A percentile compares a stretch with the other conserved stretches of the same genome.
phyloP scores from a whole-genome alignment of 2,888 invertebrate genomes.

The Gortyna flavago region DNA sequence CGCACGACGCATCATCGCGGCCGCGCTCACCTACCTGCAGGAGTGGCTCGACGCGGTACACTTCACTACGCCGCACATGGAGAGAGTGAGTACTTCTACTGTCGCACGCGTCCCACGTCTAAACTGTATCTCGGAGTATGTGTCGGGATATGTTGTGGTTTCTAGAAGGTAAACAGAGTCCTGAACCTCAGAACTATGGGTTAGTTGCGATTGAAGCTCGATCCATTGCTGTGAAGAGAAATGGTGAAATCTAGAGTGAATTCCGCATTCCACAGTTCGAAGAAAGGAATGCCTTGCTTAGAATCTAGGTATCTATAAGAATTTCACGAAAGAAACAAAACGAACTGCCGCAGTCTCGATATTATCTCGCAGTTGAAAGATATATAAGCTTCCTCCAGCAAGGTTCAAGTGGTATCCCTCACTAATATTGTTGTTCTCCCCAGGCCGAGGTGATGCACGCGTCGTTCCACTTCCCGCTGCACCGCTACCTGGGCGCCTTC shows the following conservation, averaged over 20 bases:
- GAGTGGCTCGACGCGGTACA: slow-evolving; percentile 97
- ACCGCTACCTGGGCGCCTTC: slow-evolving; percentile 94
- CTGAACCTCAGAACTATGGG: not conserved
- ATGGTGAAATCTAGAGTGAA: not conserved
- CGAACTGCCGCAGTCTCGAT: no score
- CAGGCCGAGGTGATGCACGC: slow-evolving; percentile 95
- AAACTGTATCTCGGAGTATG: not conserved
- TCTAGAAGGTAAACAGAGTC: not conserved
- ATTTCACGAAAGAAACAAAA: not conserved
- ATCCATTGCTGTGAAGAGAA: not conserved
- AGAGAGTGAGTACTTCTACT: slow-evolving; percentile 86
- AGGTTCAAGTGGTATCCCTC: fast-evolving
- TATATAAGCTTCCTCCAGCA: not conserved
- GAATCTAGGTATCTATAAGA: not conserved
- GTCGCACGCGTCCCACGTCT: not conserved
- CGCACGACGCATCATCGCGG: slow-evolving; percentile 93
- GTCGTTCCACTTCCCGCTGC: slow-evolving; percentile 98
- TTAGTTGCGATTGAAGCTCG: not conserved
- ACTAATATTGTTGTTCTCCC: not conserved
- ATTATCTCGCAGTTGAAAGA: not conserved
- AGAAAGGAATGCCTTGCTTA: not conserved
- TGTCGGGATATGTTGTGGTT: not conserved
- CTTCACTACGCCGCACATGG: slow-evolving; percentile 90
- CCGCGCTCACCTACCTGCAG: slow-evolving; percentile 94
- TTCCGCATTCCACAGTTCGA: not conserved